phyloP scores from a whole-genome alignment of 2,888 invertebrate species.

The Meliscaeva auricollis region DNA sequence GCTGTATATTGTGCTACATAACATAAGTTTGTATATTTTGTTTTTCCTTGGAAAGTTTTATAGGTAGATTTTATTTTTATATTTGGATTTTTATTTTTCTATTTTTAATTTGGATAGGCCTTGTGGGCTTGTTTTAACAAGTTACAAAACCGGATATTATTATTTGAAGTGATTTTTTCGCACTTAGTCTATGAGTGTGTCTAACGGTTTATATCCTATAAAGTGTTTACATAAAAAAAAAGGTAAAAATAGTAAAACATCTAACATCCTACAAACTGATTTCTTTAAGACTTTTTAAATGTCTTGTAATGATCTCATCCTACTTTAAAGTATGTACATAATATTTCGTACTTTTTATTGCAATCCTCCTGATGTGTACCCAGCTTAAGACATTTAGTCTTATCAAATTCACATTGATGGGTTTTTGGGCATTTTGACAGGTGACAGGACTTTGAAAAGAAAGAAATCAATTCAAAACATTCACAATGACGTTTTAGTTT shows the following conservation, averaged over 20 bases:
- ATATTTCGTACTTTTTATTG: no score
- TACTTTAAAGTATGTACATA: no score
- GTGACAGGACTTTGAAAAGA: no score
- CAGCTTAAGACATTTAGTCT: no score
- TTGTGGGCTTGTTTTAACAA: slow-evolving; percentile 45
- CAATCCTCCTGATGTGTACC: no score
- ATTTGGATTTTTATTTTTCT: slow-evolving; percentile 10
- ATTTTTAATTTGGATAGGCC: slow-evolving; percentile 51
- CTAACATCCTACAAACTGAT: no score
- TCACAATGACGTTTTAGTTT: no score
- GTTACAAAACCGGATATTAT: slow-evolving; percentile 62
- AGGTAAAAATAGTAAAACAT: background rate
- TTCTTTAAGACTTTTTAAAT: no score
- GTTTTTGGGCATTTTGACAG: no score
- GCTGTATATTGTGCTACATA: slow-evolving; percentile 3
- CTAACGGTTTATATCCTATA: background rate
- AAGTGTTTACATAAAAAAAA: background rate
- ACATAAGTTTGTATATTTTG: slow-evolving; percentile 34
- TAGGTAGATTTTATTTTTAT: slow-evolving; percentile 2
- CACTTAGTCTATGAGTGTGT: slow-evolving; percentile 18
- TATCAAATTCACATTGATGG: no score
- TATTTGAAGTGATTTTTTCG: slow-evolving; percentile 41
- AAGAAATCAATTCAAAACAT: no score
- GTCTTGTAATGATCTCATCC: no score
- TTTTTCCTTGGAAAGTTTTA: slow-evolving; percentile 45